phyloP scores from a whole-genome alignment of 2,113 vertebrate genomes.

The Telmatochromis brachygnathus region DNA sequence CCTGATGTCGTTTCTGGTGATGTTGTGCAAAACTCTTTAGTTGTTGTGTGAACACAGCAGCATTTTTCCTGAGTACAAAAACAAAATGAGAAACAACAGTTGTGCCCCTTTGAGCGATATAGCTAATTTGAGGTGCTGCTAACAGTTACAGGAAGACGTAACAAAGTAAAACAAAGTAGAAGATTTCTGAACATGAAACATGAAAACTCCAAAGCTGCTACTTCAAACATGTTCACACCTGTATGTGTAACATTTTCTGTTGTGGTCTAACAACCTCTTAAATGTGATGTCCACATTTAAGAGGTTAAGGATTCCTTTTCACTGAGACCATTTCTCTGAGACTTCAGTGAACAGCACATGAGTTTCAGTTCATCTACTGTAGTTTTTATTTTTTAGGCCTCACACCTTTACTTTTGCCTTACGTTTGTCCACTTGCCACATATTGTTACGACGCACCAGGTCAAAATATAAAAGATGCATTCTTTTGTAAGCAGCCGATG shows the following conservation, averaged over 20 bases:
- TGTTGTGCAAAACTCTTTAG: neutral
- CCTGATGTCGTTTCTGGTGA: neutral
- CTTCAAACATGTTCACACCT: neutral
- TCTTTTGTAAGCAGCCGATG: neutral
- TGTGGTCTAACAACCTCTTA: neutral
- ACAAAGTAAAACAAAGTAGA: neutral
- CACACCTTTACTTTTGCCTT: neutral
- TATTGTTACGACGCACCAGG: neutral
- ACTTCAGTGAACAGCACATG: neutral
- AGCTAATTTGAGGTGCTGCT: neutral
- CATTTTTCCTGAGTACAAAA: neutral
- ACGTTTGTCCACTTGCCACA: neutral
- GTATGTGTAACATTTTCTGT: neutral
- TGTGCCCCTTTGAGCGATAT: neutral
- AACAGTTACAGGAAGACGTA: neutral
- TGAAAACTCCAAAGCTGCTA: neutral
- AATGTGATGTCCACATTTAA: neutral
- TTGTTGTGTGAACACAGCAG: neutral
- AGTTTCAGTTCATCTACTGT: neutral
- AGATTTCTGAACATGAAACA: neutral
- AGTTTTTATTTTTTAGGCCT: neutral
- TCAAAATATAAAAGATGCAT: neutral
- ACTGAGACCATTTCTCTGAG: neutral
- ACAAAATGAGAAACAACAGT: neutral
- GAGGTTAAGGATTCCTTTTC: neutral